phyloP scores from a whole-genome alignment of 2,797 vertebrate species.

The Sphaeramia orbicularis region DNA sequence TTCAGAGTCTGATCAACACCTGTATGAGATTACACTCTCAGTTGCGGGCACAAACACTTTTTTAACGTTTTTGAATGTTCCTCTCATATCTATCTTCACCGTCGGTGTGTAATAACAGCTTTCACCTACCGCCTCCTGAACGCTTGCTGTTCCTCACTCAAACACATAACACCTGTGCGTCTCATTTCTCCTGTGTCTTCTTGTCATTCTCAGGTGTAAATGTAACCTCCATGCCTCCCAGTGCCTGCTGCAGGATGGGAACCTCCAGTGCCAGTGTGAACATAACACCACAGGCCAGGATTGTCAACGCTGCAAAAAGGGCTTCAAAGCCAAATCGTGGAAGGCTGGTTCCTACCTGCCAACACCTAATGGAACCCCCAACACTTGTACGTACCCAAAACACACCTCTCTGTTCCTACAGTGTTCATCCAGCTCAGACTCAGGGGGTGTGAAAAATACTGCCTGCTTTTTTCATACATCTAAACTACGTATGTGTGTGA shows the following conservation, averaged over 20 bases:
- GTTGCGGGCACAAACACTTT: background rate
- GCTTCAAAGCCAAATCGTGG: slow-evolving; percentile 95
- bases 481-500: background rate
- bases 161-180: background rate
- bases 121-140: slow-evolving; percentile 7
- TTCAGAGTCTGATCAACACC: background rate
- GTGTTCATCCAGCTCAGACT: background rate
- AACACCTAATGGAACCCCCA: slow-evolving; percentile 92
- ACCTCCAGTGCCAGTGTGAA: slow-evolving; percentile 96
- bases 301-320: slow-evolving; percentile 96
- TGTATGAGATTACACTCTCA: background rate
- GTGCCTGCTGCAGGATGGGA: slow-evolving; percentile 92
- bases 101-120: slow-evolving; percentile 21
- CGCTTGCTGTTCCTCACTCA: slow-evolving; percentile 30
- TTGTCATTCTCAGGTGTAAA: slow-evolving; percentile 90
- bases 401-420: background rate
- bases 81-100: background rate
- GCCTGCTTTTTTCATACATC: background rate
- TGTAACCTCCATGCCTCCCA: slow-evolving; percentile 96
- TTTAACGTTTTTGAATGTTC: background rate
- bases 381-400: slow-evolving; percentile 89
- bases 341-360: slow-evolving; percentile 96
- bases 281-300: slow-evolving; percentile 99
- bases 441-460: background rate
- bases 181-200: slow-evolving; percentile 20